phyloP scores from a whole-genome alignment of 1,140 invertebrate species.

The Drosophila pseudoananassae region DNA sequence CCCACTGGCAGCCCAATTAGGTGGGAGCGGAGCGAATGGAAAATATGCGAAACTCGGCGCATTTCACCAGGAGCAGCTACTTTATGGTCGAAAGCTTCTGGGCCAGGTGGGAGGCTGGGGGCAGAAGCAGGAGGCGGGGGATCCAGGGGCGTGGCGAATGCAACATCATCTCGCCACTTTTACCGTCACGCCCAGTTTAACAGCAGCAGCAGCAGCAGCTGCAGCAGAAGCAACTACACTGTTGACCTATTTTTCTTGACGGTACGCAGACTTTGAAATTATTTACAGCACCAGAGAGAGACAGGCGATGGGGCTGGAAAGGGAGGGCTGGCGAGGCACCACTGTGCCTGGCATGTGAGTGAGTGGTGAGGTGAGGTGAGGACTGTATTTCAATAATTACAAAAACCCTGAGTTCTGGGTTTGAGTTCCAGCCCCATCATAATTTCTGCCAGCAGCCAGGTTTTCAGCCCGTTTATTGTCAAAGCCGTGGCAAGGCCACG shows the following conservation, averaged over 20 bases:
- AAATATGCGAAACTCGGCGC: slow-evolving; percentile 19
- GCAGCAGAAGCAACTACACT: slow-evolving; percentile 36
- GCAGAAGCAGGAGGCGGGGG: too few relatives aligned
- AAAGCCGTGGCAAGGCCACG: slow-evolving; percentile 64
- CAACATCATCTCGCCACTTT: slow-evolving; percentile 76
- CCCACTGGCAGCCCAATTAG: slow-evolving; percentile 66
- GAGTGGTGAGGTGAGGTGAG: not conserved
- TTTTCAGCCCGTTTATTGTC: slow-evolving; percentile 63
- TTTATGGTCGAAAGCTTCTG: slow-evolving; percentile 36
- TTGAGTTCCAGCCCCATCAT: slow-evolving; percentile 48
- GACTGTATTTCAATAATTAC: slow-evolving; percentile 60
- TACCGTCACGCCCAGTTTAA: slow-evolving; percentile 76
- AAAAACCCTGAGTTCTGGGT: not conserved
- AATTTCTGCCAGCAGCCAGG: slow-evolving; percentile 53
- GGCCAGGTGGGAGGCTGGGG: not conserved
- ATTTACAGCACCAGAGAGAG: slow-evolving; percentile 61
- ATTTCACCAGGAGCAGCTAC: slow-evolving; percentile 31
- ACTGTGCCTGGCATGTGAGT: slow-evolving; percentile 20
- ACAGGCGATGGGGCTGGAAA: slow-evolving; percentile 26
- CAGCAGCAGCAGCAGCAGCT: slow-evolving; percentile 34
- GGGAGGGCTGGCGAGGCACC: slow-evolving; percentile 17
- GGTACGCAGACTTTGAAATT: slow-evolving; percentile 67
- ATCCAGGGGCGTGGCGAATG: slow-evolving; percentile 45
- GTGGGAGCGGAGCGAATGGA: slow-evolving; percentile 32
- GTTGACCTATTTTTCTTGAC: slow-evolving; percentile 71